Percentiles rank a stretch among this genome's conserved stretches.
Evolutionary conservation across 2,888 invertebrate genomes (phyloP).

Genomic region (Xestoiulus laeticollis): DNA sequence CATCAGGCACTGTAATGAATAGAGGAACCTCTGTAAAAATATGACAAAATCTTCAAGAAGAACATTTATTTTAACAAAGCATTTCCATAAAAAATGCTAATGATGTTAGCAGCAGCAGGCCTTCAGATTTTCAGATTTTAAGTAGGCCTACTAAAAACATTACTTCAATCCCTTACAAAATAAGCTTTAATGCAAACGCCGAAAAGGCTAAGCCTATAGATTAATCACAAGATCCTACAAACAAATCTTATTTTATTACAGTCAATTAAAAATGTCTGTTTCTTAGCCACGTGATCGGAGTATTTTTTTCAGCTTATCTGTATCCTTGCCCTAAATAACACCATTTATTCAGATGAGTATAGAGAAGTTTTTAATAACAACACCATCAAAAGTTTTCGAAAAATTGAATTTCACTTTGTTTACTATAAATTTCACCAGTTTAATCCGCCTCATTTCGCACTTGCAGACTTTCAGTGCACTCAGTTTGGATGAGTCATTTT

Average conservation of each 20-base stretch:
- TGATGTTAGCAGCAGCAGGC: background rate
- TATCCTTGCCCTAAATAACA: conserved; percentile 16
- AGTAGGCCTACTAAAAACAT: background rate
- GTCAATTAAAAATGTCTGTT: background rate
- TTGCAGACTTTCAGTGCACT: background rate
- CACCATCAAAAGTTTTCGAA: too few species aligned
- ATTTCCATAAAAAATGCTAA: background rate
- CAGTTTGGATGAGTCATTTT: background rate
- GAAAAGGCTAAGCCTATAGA: background rate
- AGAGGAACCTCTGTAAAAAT: too few species aligned
- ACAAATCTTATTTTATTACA: conserved; percentile 32
- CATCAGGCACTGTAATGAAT: too few species aligned
- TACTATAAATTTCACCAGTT: background rate
- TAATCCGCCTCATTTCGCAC: background rate
- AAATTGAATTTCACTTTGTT: too few species aligned
- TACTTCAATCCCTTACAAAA: background rate
- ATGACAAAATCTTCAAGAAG: too few species aligned
- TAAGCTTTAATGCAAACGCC: background rate
- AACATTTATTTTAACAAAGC: too few species aligned
- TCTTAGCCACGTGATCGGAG: background rate
- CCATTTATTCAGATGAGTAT: background rate
- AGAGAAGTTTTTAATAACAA: background rate
- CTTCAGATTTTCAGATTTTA: background rate
- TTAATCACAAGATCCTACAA: background rate
- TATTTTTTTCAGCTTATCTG: background rate